Conservation (phyloP, 2,113 vertebrate species). For the Mirza zaza region DNA sequence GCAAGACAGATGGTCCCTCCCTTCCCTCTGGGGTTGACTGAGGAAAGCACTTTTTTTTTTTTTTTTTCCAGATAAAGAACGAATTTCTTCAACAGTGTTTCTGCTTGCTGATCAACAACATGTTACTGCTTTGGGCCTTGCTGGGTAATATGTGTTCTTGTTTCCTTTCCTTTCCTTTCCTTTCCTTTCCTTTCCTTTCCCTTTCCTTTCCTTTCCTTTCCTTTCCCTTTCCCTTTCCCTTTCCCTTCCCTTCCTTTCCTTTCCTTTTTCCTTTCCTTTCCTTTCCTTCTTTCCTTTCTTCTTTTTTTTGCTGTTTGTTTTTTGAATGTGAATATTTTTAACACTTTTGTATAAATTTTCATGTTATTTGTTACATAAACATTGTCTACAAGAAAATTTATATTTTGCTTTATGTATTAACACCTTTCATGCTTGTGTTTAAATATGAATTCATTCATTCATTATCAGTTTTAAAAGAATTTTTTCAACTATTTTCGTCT, state of each 20-base stretch:
- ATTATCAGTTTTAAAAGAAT: background rate
- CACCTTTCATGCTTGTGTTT: background rate
- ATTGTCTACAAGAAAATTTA: too few relatives aligned
- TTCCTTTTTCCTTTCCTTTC: background rate
- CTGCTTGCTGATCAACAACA: background rate
- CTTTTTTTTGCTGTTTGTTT: too few relatives aligned
- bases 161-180: background rate
- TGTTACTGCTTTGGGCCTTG: background rate
- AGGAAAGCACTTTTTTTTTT: background rate
- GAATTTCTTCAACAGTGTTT: background rate
- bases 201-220: background rate
- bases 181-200: background rate
- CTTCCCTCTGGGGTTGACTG: rapidly evolving
- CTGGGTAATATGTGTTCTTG: background rate
- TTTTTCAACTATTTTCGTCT: background rate
- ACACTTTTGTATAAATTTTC: background rate
- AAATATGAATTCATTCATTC: background rate
- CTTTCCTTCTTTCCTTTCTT: background rate
- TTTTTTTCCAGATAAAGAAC: background rate
- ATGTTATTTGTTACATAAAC: background rate
- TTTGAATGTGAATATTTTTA: background rate
- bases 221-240: too few relatives aligned
- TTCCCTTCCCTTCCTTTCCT: too few relatives aligned
- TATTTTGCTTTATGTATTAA: background rate
- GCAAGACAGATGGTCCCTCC: background rate